These are phyloP conservation scores for Apolygus lucorum DNA, from an alignment of 1,140 invertebrate genomes.

Conservation along the genomic window DNA sequence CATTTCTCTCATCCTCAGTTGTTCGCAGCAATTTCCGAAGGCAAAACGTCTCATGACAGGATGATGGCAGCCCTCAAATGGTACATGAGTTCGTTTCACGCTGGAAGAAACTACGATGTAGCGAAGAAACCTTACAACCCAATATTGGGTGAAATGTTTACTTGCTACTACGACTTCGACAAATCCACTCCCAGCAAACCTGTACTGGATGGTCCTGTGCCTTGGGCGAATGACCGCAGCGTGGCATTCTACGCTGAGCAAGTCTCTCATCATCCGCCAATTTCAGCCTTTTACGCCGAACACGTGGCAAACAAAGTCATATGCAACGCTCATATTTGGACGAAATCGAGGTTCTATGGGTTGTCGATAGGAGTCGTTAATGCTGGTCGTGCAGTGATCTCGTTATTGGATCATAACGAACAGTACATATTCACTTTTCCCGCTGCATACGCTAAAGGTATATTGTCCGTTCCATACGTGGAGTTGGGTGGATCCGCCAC, in stretches of 20 bases:
- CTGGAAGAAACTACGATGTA: conserved; percentile 84
- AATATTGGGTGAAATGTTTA: conserved; percentile 88
- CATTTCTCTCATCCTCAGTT: conserved; percentile 96
- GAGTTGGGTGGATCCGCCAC: neutral
- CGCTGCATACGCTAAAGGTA: neutral
- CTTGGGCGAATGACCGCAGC: conserved; percentile 69
- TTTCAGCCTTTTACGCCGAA: conserved; percentile 90
- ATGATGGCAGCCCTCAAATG: conserved; percentile 89
- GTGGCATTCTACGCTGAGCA: conserved; percentile 92
- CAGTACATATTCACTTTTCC: neutral
- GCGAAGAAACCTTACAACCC: conserved; percentile 98
- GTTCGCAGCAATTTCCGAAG: conserved; percentile 84
- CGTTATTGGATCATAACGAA: neutral
- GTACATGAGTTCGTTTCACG: conserved; percentile 96
- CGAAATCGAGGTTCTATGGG: neutral
- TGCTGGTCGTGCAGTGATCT: neutral
- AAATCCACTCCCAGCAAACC: conserved; percentile 20
- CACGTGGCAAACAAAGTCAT: neutral
- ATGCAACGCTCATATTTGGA: neutral
- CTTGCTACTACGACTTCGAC: conserved; percentile 72
- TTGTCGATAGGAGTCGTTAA: neutral
- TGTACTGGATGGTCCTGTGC: conserved; percentile 65
- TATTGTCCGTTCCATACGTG: neutral
- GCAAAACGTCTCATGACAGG: conserved; percentile 69
- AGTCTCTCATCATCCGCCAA: conserved; percentile 97